Evolutionary conservation across 2,113 vertebrate genomes (phyloP), one percentile per base, ranked within the genome.

Genomic region (Marmota monax): DNA sequence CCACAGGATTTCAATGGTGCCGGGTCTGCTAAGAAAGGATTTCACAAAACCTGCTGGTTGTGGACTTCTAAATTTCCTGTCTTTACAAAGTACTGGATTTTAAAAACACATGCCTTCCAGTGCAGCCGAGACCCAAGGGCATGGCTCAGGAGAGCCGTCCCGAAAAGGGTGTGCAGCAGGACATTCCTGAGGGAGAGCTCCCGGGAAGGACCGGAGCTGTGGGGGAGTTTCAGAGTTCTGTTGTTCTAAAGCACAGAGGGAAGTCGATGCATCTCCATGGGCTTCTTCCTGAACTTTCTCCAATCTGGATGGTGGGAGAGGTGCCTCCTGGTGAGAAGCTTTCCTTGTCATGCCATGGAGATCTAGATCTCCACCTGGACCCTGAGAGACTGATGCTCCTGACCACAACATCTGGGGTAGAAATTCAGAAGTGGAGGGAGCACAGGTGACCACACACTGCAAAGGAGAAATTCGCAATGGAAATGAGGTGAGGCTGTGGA

Each of bases 241-340:
- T n/a, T 51, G 11, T 18, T 53, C 39, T 25, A 34, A 4, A 2
- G 63, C 12, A 48, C 16, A 4, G 0, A 1, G 8, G 22, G 7
- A 42, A 29, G 13, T 4, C 1, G 4, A 23, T 18, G 42, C 42
- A 9, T 20, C 39, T n/a, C 32, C 9, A 17, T 8, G 7, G 0
- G 12, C 20, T 53, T 16, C 5, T 42, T 32, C 2, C 14, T 25
- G 9, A 61, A 0, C 56, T 25, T 25, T 16, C 34, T 79, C 0
- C 11, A 0, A 42, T 51, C 39, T 23, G 22, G 2, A 42, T 32
- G 17, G 20, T 25, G 1, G 14, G 39, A 37, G 45, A 37, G 39
- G 7, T 7, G 27, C 17, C 39, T 10, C 4, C 48, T 1, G 27
- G 1, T 1, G 8, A 39, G n/a, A 3, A 0, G 1, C 2, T 82